These are phyloP conservation scores for Pegoplata infirma DNA, from an alignment of 2,888 invertebrate genomes.

Conservation along the genomic window DNA sequence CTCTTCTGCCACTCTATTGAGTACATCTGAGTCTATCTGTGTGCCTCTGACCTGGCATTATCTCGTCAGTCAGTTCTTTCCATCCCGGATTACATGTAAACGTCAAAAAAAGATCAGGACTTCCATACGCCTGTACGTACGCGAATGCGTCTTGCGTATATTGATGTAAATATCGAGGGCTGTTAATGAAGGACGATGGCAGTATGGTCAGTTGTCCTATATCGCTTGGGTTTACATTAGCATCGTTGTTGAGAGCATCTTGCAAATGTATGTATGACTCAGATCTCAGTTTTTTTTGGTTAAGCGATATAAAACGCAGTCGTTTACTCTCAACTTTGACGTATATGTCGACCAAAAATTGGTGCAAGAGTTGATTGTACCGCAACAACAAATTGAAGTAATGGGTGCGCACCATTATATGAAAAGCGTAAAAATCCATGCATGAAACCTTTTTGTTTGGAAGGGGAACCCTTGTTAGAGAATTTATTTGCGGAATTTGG, in stretches of 20 bases:
- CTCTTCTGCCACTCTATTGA: too few relatives aligned
- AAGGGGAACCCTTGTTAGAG: background rate
- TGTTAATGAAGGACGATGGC: background rate
- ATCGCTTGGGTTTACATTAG: background rate
- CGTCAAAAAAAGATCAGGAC: background rate
- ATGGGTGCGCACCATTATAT: background rate
- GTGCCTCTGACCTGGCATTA: background rate
- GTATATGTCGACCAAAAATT: background rate
- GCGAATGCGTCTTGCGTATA: background rate
- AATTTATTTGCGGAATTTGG: background rate
- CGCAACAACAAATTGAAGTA: background rate
- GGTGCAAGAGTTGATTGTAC: background rate
- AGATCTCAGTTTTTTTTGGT: background rate
- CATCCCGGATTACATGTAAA: background rate
- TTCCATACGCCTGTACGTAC: background rate
- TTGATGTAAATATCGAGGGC: conserved; percentile 2
- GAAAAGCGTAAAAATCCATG: background rate
- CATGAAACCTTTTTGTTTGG: background rate
- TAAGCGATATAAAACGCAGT: background rate
- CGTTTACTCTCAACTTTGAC: background rate
- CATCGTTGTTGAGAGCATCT: conserved; percentile 1
- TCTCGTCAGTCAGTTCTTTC: background rate
- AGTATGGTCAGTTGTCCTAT: background rate
- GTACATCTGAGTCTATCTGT: background rate
- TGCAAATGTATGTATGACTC: background rate